A percentile compares a stretch with the other conserved stretches of the same genome.
These are phyloP conservation scores for Macrobrachium rosenbergii DNA, from an alignment of 1,140 invertebrate genomes.

Conservation along the genomic window DNA sequence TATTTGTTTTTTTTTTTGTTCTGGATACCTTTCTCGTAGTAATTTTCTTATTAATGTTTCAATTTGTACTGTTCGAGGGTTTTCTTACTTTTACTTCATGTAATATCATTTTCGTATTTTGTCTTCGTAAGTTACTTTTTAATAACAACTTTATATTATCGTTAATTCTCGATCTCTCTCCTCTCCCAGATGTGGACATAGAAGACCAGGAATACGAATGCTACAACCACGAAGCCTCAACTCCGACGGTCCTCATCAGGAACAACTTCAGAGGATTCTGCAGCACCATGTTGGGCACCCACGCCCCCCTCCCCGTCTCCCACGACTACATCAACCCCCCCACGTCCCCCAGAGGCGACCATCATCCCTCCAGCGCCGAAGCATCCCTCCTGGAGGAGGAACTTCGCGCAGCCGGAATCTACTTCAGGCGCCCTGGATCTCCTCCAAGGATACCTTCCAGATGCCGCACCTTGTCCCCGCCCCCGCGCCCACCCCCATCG, in stretches of 20 bases:
- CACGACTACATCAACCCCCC: conserved; percentile 21
- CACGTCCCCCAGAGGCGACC: not conserved
- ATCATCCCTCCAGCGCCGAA: not conserved
- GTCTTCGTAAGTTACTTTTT: too few species aligned
- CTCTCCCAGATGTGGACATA: not conserved
- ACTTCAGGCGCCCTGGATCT: conserved; percentile 48
- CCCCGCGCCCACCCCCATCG: not conserved
- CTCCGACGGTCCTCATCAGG: conserved; percentile 26
- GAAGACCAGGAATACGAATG: conserved; percentile 10
- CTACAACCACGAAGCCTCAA: not conserved
- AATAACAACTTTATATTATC: not conserved
- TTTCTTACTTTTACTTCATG: too few species aligned
- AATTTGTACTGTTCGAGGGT: too few species aligned
- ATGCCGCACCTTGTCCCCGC: not conserved
- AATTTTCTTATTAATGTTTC: too few species aligned
- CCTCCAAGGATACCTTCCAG: conserved; percentile 24
- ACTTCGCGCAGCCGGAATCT: conserved; percentile 49
- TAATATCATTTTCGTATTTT: too few species aligned
- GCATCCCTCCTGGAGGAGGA: conserved; percentile 43
- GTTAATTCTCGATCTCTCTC: not conserved
- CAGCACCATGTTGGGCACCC: not conserved
- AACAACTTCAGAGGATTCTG: conserved; percentile 31
- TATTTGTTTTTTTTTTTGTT: too few species aligned
- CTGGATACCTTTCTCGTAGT: too few species aligned
- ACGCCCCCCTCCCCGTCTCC: not conserved